These are phyloP conservation scores for Phrynocephalus vlangalii DNA, from an alignment of 2,797 vertebrate species.

Conservation along the genomic window DNA sequence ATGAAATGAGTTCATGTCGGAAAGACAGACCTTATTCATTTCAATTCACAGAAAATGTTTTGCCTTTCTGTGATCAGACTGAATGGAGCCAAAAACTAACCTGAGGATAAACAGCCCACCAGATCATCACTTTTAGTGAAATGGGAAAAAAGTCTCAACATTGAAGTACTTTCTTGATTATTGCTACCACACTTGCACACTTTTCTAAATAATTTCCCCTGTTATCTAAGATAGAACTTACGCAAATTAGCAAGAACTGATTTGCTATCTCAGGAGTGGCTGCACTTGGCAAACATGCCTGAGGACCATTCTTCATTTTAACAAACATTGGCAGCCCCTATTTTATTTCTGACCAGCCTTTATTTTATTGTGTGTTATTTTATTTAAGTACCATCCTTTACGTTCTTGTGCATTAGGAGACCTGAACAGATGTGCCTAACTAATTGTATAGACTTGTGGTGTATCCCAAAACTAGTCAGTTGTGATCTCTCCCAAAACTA, in stretches of 20 bases:
- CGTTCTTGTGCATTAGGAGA: not conserved
- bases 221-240: slow-evolving; percentile 23
- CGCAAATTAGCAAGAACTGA: not conserved
- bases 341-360: not conserved
- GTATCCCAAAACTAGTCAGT: no score
- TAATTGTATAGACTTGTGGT: no score
- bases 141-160: slow-evolving; percentile 8
- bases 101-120: slow-evolving; percentile 58
- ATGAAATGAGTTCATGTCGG: slow-evolving; percentile 46
- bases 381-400: not conserved
- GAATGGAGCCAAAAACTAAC: slow-evolving; percentile 63
- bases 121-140: slow-evolving; percentile 53
- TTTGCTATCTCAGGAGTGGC: not conserved
- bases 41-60: slow-evolving; percentile 56
- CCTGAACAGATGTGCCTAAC: no score
- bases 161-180: slow-evolving; percentile 55
- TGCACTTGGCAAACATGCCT: not conserved
- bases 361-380: slow-evolving; percentile 1
- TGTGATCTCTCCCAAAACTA: no score
- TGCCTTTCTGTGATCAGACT: slow-evolving; percentile 67
- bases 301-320: not conserved
- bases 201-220: not conserved
- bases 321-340: not conserved
- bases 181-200: slow-evolving; percentile 18
- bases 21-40: slow-evolving; percentile 55